These are phyloP conservation scores for Tupaia tana DNA, from an alignment of 2,113 vertebrate genomes.

Conservation along the genomic window DNA sequence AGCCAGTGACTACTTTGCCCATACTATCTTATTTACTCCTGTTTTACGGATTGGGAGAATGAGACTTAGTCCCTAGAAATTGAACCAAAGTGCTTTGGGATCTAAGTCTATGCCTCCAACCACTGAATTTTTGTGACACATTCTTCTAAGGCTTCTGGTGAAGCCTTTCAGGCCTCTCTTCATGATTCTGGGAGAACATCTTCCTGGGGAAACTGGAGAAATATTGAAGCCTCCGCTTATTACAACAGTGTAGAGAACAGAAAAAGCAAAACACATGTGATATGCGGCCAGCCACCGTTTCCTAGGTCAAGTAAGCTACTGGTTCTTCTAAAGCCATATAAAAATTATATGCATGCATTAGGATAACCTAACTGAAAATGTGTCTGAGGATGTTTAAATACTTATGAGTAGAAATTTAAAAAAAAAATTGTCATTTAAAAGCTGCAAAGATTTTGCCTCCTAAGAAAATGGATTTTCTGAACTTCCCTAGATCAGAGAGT, in stretches of 20 bases:
- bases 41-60: not conserved
- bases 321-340: not conserved
- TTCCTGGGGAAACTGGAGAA: slow-evolving; percentile 11
- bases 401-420: slow-evolving; percentile 37
- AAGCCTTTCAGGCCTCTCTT: not conserved
- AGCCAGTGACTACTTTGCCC: not conserved
- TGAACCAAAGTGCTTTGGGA: not conserved
- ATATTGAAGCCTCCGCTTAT: not conserved
- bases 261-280: not conserved
- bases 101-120: not conserved
- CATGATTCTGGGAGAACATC: not conserved
- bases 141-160: not conserved
- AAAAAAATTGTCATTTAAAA: slow-evolving; percentile 27
- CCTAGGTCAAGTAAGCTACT: not conserved
- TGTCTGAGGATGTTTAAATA: slow-evolving; percentile 54
- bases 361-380: slow-evolving; percentile 53
- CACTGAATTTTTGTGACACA: not conserved
- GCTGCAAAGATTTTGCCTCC: slow-evolving; percentile 24
- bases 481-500: not conserved
- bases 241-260: not conserved
- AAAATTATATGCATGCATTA: slow-evolving; percentile 30
- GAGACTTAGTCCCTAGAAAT: slow-evolving; percentile 13
- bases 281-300: not conserved
- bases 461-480: slow-evolving; percentile 23
- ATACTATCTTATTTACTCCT: not conserved